Evolutionary conservation across 1,140 invertebrate genomes (phyloP).

Genomic region (Orius insidiosus): DNA sequence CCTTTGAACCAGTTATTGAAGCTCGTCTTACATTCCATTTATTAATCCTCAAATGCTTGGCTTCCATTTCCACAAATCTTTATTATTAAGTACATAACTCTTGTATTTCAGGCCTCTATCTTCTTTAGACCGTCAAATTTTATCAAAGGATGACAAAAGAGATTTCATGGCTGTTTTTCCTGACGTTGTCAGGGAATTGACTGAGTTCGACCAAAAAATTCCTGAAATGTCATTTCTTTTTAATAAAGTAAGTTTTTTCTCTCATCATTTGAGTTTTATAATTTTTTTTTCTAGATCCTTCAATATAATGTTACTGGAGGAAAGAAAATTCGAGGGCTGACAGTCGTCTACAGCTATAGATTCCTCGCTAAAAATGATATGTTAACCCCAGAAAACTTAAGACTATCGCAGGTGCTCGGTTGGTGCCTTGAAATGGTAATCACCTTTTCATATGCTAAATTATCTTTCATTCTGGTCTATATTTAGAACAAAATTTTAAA

Average conservation of each 20-base stretch:
- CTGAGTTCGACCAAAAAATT: slow-evolving; percentile 51
- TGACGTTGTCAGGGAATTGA: slow-evolving; percentile 64
- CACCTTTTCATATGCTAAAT: slow-evolving; percentile 15
- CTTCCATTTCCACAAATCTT: too few relatives aligned
- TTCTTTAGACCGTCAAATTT: not conserved
- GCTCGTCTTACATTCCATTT: too few relatives aligned
- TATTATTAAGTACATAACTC: too few relatives aligned
- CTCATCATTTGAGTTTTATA: too few relatives aligned
- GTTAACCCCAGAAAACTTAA: slow-evolving; percentile 58
- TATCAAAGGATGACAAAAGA: slow-evolving; percentile 53
- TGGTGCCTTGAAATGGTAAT: slow-evolving; percentile 90
- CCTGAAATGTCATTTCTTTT: slow-evolving; percentile 61
- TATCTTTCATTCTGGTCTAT: not conserved
- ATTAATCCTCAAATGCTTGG: too few relatives aligned
- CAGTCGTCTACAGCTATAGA: slow-evolving; percentile 63
- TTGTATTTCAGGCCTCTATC: too few relatives aligned
- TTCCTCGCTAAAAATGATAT: slow-evolving; percentile 35
- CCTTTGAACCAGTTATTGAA: too few relatives aligned
- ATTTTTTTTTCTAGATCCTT: slow-evolving; percentile 34
- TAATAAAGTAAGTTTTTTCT: slow-evolving; percentile 39
- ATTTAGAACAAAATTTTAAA: too few relatives aligned
- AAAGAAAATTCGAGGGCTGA: slow-evolving; percentile 61
- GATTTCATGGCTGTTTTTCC: slow-evolving; percentile 77
- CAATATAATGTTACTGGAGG: slow-evolving; percentile 69
- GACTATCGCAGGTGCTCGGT: slow-evolving; percentile 65